These are phyloP conservation scores for Rhorus exstirpatorius DNA, from an alignment of 2,888 invertebrate genomes.

Conservation along the genomic window DNA sequence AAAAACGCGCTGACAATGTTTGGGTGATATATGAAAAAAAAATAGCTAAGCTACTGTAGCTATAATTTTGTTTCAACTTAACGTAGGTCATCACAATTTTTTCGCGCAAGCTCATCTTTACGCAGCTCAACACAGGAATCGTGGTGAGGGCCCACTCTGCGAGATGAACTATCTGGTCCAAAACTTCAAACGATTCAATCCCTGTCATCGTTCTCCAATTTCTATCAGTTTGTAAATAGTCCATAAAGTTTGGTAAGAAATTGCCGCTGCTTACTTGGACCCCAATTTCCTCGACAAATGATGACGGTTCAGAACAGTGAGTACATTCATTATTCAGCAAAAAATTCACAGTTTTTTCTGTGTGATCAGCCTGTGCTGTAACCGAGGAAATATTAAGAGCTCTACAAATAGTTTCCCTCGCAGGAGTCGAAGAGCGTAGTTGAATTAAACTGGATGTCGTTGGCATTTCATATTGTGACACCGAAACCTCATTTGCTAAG, in stretches of 20 bases:
- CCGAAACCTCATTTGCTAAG: slow-evolving; percentile 41
- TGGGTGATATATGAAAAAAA: too few relatives aligned
- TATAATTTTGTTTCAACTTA: too few relatives aligned
- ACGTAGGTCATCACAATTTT: too few relatives aligned
- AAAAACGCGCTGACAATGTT: too few relatives aligned
- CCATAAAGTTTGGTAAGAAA: slow-evolving; percentile 32
- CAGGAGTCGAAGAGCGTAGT: slow-evolving; percentile 13
- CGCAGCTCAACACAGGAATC: slow-evolving; percentile 18
- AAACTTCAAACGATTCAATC: too few relatives aligned
- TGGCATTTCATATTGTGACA: slow-evolving; percentile 50
- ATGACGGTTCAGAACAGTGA: slow-evolving; percentile 38
- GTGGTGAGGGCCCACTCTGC: slow-evolving; percentile 26
- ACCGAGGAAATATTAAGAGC: slow-evolving; percentile 29
- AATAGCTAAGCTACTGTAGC: too few relatives aligned
- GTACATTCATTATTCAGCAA: slow-evolving; percentile 51
- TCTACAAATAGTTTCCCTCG: not conserved
- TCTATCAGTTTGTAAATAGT: slow-evolving; percentile 34
- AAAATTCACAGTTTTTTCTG: slow-evolving; percentile 32
- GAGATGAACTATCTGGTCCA: slow-evolving; percentile 27
- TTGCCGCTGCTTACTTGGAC: too few relatives aligned
- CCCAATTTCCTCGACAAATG: slow-evolving; percentile 34
- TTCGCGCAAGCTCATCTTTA: slow-evolving; percentile 29
- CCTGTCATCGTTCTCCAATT: slow-evolving; percentile 32
- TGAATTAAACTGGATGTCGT: slow-evolving; percentile 35
- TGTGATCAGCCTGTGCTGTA: slow-evolving; percentile 19